Base-by-base conservation (phyloP, 2,113 vertebrate species). In the Dipodomys spectabilis region DNA sequence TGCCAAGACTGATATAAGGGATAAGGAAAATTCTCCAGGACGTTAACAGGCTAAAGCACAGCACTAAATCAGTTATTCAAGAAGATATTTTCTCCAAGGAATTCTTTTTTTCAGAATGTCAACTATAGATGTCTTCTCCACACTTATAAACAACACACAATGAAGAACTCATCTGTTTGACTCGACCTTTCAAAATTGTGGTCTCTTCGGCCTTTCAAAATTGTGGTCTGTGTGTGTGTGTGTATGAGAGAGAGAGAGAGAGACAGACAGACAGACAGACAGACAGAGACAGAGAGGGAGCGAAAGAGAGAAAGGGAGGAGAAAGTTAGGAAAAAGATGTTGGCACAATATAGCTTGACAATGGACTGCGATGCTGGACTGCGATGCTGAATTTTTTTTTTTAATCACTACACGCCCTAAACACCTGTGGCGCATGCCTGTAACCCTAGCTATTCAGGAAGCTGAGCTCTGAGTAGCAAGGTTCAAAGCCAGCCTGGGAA, bases 1-100 rank as follows among this genome's bases (percentile, higher is more conserved):
- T 82, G 39, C 39, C 60, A 83, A 68, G 32, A 28, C n/a, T 53
- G 49, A 23, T 68, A 23, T 64, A 90, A 90, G 82, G 45, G 77
- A 92, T 74, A 69, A 83, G 35, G 86, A 74, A 93, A 77, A 82
- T 88, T 92, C 64, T 82, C 73, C 64, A 13, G 53, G 53, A 57
- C 39, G 74, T 12, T 44, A 65, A 73, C 15, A 85, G 15, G 64
- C 83, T 71, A 44, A 86, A 93, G 60, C 28, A 89, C 15, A 75
- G 16, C 39, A 49, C 6, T 57, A 4, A 92, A 67, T 85, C 44
- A 81, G 20, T 77, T 81, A 78, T 27, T 88, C 35, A 71, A 86
- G 35, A 45, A 86, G 35, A 45, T 49, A 32, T 87, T 1, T 60
- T 49, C 25, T 18, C 71, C 10, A 18, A 72, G 28, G 84, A 86